Conservation (phyloP, 2,888 invertebrate genomes). For the Cheilosia scutellata region DNA sequence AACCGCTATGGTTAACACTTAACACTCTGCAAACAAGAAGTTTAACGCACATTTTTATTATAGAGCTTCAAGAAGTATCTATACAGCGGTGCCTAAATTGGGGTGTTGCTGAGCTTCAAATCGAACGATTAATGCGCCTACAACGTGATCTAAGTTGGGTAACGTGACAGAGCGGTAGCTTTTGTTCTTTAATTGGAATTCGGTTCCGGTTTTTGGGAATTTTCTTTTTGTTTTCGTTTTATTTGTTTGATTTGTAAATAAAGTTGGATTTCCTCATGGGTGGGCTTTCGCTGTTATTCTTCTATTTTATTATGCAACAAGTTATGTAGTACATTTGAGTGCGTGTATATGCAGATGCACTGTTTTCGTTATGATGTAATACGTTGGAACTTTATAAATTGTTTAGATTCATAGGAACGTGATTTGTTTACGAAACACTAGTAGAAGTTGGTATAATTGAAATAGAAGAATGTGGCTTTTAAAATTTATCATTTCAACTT, state of each 20-base stretch:
- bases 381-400: background rate
- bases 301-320: constrained; percentile 35
- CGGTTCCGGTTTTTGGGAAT: constrained; percentile 23
- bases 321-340: constrained; percentile 10
- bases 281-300: constrained; percentile 7
- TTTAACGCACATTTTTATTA: constrained; percentile 34
- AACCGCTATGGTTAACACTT: background rate
- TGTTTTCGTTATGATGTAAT: background rate
- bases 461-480: too few relatives aligned
- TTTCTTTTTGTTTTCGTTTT: background rate
- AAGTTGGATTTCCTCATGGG: constrained; percentile 10
- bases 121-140: constrained; percentile 37
- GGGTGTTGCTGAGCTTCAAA: background rate
- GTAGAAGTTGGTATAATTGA: too few relatives aligned
- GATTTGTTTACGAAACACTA: too few relatives aligned
- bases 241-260: constrained; percentile 22
- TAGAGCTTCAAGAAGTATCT: background rate
- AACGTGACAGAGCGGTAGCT: constrained; percentile 59
- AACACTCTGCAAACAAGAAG: constrained; percentile 2
- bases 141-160: constrained; percentile 52
- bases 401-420: background rate
- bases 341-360: background rate
- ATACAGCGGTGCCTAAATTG: constrained; percentile 3
- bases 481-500: background rate
- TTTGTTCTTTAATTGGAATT: constrained; percentile 55